Evolutionary conservation across 2,113 vertebrate species (phyloP).

Genomic region (Sorex fumeus): DNA sequence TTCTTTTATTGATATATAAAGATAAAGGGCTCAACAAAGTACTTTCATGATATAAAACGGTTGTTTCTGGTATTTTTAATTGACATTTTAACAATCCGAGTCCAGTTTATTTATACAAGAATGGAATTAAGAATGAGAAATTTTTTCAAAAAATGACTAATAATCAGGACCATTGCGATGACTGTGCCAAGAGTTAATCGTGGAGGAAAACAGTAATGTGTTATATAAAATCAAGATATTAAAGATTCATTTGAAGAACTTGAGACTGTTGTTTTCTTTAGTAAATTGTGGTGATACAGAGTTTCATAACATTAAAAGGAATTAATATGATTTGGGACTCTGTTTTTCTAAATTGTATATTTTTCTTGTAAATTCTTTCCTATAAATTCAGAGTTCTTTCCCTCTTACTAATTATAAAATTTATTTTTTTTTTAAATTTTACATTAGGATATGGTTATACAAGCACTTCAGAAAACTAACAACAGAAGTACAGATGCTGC

Average conservation of each 20-base stretch:
- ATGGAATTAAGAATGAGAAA: conserved; percentile 58
- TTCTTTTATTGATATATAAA: conserved; percentile 20
- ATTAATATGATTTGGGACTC: conserved; percentile 1
- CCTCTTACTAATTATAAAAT: conserved; percentile 62
- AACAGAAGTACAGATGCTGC: conserved; percentile 94
- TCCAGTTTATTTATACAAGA: conserved; percentile 51
- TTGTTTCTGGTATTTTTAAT: conserved; percentile 31
- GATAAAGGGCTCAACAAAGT: conserved; percentile 37
- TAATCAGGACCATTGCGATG: neutral
- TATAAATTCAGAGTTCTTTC: conserved; percentile 50
- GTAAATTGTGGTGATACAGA: conserved; percentile 46
- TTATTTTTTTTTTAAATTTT: conserved; percentile 71
- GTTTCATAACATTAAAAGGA: conserved; percentile 31
- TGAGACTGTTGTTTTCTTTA: conserved; percentile 57
- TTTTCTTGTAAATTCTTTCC: conserved; percentile 42
- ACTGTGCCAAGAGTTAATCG: conserved; percentile 23
- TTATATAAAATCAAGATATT: conserved; percentile 60
- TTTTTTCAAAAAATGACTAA: conserved; percentile 3
- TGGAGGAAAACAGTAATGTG: conserved; percentile 4
- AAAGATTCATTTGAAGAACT: conserved; percentile 37
- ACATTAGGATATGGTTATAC: conserved; percentile 93
- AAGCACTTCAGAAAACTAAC: conserved; percentile 93
- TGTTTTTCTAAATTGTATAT: conserved; percentile 50
- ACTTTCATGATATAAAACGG: neutral
- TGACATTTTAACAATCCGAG: conserved; percentile 47